Conservation (phyloP, 1,140 invertebrate species). For the Augochlora pura region DNA sequence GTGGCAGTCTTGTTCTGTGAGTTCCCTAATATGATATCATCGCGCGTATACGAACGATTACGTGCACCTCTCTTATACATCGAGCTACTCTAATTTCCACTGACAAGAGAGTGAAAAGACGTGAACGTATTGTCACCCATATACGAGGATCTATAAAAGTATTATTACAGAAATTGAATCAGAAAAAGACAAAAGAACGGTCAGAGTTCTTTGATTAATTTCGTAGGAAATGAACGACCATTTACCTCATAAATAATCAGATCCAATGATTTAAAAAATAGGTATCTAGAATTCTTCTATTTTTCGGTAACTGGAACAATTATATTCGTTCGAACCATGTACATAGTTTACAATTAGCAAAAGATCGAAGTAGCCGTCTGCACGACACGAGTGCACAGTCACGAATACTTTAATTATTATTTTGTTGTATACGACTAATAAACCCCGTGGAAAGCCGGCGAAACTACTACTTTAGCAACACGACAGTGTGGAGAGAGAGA, state of each 20-base stretch:
- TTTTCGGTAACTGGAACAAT: background rate
- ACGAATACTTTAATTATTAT: conserved; percentile 35
- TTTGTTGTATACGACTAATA: conserved; percentile 41
- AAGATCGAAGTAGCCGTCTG: background rate
- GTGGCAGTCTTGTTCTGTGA: conserved; percentile 97
- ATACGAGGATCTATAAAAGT: too few species aligned
- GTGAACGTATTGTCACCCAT: background rate
- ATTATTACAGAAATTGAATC: too few species aligned
- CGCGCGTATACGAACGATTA: background rate
- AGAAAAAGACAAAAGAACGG: background rate
- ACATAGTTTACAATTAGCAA: background rate
- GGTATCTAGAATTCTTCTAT: background rate
- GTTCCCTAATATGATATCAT: conserved; percentile 75
- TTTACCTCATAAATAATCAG: too few species aligned
- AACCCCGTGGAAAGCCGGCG: background rate
- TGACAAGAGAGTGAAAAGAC: conserved; percentile 5
- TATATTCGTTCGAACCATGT: conserved; percentile 4
- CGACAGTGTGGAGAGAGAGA: conserved; percentile 10
- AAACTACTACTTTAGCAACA: too few species aligned
- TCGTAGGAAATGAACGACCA: too few species aligned
- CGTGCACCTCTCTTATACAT: conserved; percentile 20
- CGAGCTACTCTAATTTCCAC: background rate
- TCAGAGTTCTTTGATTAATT: background rate
- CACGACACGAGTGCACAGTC: conserved; percentile 18
- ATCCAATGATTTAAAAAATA: too few species aligned